Base-by-base conservation (phyloP, 2,888 invertebrate genomes). In the Cephus pygmeus region DNA sequence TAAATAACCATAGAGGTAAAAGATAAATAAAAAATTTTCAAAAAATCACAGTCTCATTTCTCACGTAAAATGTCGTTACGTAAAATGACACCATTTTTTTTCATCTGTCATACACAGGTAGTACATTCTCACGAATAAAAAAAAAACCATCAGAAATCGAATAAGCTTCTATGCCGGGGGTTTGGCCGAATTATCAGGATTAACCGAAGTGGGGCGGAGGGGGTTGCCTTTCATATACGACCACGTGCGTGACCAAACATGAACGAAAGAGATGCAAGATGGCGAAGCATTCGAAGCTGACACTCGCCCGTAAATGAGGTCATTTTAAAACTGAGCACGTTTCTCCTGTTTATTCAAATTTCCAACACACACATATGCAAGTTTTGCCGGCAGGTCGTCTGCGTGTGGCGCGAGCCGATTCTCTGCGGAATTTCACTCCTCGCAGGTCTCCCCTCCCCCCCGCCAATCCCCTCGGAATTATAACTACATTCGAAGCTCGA, bases 291-390 rank as follows among this genome's bases (percentile, higher is more conserved):
- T 69, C 40, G 36, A 30, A 15, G 34, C 31, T 75, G 40, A 56
- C 40, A 56, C 40, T 56, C 40, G 23, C 40, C 35, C 76, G 23
- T 78, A 81, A 84, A 85, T 79, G 81, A 85, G 82, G 80, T 79
- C 79, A 80, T 85, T 85, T 83, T 80, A 81, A 86, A 87, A 85
- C 87, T 79, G 77, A 40, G 77, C 87, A 88, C 87, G 87, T 86
- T 84, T 75, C 79, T 79, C 82, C 85, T 87, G 86, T 87, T 87
- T 86, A 86, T 86, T 84, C 85, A 82, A 85, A 87, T 84, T 84
- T 85, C 80, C 80, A 79, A 80, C 80, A 82, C 40, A 82, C 40
- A 56, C 83, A 79, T 80, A 82, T 82, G 83, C 81, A 82, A 82
- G 79, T 82, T 80, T 77, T 69, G 75, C 75, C 77, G 35, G 75